phyloP scores from a whole-genome alignment of 2,113 vertebrate species.

The Orthonyx spaldingii region DNA sequence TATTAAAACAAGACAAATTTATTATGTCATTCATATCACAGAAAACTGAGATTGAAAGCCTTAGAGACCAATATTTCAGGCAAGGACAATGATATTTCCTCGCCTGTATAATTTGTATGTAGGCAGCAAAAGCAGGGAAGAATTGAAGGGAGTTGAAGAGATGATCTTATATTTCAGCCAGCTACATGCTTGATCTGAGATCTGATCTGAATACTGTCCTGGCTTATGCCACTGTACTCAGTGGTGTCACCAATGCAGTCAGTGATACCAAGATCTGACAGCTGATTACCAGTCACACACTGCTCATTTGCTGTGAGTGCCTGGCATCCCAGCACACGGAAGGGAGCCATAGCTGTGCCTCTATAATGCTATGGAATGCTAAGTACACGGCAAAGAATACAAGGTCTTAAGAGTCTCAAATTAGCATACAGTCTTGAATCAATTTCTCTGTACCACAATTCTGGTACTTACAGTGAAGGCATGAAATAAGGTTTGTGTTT shows the following conservation, averaged over 20 bases:
- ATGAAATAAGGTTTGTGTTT: not conserved
- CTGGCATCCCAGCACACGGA: not conserved
- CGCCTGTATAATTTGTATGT: not conserved
- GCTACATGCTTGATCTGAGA: not conserved
- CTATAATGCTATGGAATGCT: slow-evolving; percentile 28
- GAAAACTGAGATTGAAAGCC: not conserved
- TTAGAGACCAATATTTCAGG: not conserved
- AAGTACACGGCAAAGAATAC: slow-evolving; percentile 14
- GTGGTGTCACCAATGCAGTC: not conserved
- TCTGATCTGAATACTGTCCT: not conserved
- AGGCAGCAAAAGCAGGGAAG: not conserved
- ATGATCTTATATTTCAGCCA: not conserved
- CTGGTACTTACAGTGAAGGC: not conserved
- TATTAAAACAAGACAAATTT: not conserved
- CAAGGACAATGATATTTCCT: not conserved
- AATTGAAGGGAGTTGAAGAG: not conserved
- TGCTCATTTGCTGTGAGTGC: not conserved
- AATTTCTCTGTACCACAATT: not conserved
- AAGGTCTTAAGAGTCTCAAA: not conserved
- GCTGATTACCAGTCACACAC: not conserved
- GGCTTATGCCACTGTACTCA: not conserved
- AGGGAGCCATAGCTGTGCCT: not conserved
- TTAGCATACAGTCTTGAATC: slow-evolving; percentile 18
- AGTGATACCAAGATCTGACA: not conserved
- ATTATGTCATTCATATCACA: not conserved